These are phyloP conservation scores for Drosophila mauritiana DNA, from an alignment of 1,140 invertebrate genomes.

Conservation along the genomic window DNA sequence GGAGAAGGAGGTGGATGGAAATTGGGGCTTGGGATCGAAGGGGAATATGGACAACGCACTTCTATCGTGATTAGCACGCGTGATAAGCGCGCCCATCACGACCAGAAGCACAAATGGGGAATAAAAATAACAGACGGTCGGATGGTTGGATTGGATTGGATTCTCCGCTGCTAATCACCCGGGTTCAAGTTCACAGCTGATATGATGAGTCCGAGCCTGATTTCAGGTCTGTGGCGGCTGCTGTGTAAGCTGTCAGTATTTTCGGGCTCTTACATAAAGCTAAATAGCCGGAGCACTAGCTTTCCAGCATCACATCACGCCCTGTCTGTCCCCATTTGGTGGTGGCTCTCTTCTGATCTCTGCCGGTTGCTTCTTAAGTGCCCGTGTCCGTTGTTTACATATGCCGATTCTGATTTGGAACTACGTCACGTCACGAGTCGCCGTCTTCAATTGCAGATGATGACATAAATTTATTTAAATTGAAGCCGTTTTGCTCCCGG, in stretches of 20 bases:
- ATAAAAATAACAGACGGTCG: constrained; percentile 4
- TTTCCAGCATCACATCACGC: constrained; percentile 28
- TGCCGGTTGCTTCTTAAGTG: constrained; percentile 39
- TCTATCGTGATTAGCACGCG: constrained; percentile 51
- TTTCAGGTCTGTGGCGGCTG: constrained; percentile 15
- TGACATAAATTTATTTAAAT: constrained; percentile 67
- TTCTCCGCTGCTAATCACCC: constrained; percentile 32
- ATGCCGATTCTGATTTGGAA: constrained; percentile 52
- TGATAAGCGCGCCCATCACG: constrained; percentile 38
- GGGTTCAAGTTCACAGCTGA: constrained; percentile 45
- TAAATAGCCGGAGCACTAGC: not conserved
- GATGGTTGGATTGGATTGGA: constrained; percentile 10
- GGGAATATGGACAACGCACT: constrained; percentile 35
- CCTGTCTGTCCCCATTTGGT: constrained; percentile 27
- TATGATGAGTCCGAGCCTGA: constrained; percentile 31
- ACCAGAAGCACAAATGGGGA: constrained; percentile 10
- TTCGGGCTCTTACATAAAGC: constrained; percentile 43
- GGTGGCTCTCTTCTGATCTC: constrained; percentile 18
- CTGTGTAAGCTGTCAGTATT: constrained; percentile 35
- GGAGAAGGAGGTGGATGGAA: not conserved
- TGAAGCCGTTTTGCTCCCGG: constrained; percentile 40
- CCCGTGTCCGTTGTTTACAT: constrained; percentile 56
- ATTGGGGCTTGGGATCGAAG: constrained; percentile 5
- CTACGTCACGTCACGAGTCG: constrained; percentile 49
- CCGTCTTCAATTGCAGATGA: constrained; percentile 57